Evolutionary conservation across 2,113 vertebrate species (phyloP).

Genomic region (Setophaga coronata): DNA sequence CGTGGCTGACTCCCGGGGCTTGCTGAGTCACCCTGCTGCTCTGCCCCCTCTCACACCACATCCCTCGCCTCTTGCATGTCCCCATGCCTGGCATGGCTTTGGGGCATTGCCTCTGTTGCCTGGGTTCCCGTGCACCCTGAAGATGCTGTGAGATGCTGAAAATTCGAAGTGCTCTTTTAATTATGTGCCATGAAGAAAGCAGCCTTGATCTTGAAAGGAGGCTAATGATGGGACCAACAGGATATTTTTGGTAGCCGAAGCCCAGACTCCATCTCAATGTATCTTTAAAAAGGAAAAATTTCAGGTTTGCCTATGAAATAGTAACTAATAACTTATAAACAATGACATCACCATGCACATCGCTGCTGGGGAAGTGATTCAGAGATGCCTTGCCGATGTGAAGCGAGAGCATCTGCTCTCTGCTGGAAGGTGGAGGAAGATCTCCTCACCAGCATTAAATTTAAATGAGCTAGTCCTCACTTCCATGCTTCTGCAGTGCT

Average conservation of each 20-base stretch:
- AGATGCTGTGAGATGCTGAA: background rate
- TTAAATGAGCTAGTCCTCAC: conserved; percentile 69
- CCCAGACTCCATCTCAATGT: background rate
- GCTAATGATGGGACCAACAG: background rate
- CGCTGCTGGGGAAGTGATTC: conserved; percentile 52
- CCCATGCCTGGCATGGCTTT: accelerated
- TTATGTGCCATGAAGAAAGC: background rate
- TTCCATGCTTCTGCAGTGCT: conserved; percentile 31
- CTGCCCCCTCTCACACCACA: accelerated
- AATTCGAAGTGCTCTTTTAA: conserved; percentile 27
- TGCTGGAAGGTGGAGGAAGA: conserved; percentile 71
- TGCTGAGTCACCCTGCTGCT: accelerated
- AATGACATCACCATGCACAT: conserved; percentile 30
- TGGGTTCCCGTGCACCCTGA: background rate
- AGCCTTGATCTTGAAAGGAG: background rate
- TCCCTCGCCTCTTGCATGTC: accelerated
- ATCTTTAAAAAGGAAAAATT: conserved; percentile 43
- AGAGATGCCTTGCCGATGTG: conserved; percentile 4
- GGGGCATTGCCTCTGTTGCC: background rate
- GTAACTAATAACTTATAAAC: conserved; percentile 49
- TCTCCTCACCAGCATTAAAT: conserved; percentile 75
- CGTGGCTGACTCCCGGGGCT: accelerated
- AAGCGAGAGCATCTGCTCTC: conserved; percentile 60
- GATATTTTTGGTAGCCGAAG: background rate
- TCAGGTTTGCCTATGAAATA: conserved; percentile 32